Evolutionary conservation across 2,113 vertebrate species (phyloP).

Genomic region (Amphilophus citrinellus): DNA sequence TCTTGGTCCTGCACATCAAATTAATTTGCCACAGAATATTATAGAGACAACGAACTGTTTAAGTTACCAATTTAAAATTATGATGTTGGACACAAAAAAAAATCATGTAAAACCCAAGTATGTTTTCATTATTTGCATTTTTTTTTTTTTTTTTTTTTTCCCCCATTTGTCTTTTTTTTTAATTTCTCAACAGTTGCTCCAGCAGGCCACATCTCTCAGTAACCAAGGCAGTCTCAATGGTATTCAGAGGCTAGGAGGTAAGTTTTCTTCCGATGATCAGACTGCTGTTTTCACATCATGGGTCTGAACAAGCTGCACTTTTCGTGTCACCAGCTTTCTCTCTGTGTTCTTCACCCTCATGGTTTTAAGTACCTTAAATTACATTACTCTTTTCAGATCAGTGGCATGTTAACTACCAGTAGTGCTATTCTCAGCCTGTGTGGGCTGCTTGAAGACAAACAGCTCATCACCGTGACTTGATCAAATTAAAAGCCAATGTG

Average conservation of each 20-base stretch:
- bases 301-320: background rate
- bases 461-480: background rate
- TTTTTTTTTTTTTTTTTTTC: background rate
- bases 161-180: too few species aligned
- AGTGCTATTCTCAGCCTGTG: conserved; percentile 2
- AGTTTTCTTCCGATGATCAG: conserved; percentile 66
- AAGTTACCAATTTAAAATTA: background rate
- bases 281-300: background rate
- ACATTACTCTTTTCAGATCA: conserved; percentile 34
- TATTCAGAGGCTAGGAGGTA: conserved; percentile 96
- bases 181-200: conserved; percentile 86
- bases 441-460: background rate
- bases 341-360: conserved; percentile 5
- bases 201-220: conserved; percentile 95
- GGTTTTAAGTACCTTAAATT: conserved; percentile 17
- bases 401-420: conserved; percentile 13
- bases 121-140: too few species aligned
- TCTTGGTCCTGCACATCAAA: background rate
- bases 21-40: background rate
- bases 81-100: background rate
- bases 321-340: conserved; percentile 24
- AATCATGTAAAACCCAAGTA: too few species aligned
- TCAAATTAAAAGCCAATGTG: background rate
- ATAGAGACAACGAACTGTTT: background rate
- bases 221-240: conserved; percentile 93